Conservation (phyloP, 2,113 vertebrate genomes). For the Dipodomys merriami region DNA sequence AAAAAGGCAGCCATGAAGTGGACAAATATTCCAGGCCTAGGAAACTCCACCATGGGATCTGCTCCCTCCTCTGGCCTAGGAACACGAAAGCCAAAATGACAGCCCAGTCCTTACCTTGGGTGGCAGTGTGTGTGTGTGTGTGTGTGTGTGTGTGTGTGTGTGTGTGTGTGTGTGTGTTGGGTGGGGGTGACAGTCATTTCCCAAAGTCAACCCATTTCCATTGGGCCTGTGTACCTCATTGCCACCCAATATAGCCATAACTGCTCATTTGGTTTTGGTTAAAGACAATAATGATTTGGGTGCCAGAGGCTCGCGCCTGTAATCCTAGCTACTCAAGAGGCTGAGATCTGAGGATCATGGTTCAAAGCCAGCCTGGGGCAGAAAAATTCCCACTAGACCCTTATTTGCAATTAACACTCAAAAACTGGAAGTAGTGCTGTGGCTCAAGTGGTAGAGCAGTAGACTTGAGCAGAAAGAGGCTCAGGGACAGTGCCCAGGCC, state of each 20-base stretch:
- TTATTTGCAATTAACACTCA: too few species aligned
- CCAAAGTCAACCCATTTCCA: conserved; percentile 15
- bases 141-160: neutral
- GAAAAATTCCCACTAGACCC: too few species aligned
- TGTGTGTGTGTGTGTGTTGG: too few species aligned
- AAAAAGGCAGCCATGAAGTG: neutral
- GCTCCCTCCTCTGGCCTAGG: neutral
- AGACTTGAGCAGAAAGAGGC: too few species aligned
- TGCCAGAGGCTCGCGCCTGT: too few species aligned
- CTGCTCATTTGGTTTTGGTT: conserved; percentile 59
- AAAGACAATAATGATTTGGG: neutral
- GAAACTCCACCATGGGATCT: neutral
- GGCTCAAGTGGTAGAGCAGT: too few species aligned
- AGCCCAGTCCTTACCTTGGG: neutral
- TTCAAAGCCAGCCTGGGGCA: too few species aligned
- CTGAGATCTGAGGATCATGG: too few species aligned
- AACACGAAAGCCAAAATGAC: neutral
- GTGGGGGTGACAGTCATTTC: neutral
- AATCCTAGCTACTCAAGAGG: too few species aligned
- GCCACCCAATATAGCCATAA: neutral
- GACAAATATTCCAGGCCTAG: neutral
- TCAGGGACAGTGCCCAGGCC: too few species aligned
- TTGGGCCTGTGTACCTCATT: neutral
- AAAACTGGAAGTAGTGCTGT: too few species aligned
- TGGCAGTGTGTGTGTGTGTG: neutral